These are phyloP conservation scores for Gambusia affinis DNA, from an alignment of 2,113 vertebrate species.

Conservation along the genomic window DNA sequence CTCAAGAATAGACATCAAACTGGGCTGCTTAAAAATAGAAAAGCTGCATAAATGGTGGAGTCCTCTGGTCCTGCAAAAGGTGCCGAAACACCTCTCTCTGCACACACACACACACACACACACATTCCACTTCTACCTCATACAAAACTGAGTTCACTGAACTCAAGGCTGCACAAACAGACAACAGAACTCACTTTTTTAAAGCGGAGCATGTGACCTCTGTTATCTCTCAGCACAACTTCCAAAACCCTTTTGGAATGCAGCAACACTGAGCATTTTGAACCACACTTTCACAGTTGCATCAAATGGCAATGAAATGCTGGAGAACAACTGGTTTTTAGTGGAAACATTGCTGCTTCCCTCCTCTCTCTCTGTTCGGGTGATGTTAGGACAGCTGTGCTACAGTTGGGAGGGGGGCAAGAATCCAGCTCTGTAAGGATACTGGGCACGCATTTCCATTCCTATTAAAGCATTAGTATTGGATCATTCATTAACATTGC, in stretches of 20 bases:
- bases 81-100: background rate
- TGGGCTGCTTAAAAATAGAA: slow-evolving; percentile 77
- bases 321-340: slow-evolving; percentile 42
- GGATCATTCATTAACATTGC: background rate
- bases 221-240: slow-evolving; percentile 14
- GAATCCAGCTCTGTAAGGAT: slow-evolving; percentile 49
- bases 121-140: background rate
- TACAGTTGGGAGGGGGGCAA: slow-evolving; percentile 59
- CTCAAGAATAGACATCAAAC: slow-evolving; percentile 76
- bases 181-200: slow-evolving; percentile 3
- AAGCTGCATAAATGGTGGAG: slow-evolving; percentile 47
- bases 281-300: slow-evolving; percentile 10
- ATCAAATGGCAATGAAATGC: slow-evolving; percentile 29
- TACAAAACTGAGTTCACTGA: slow-evolving; percentile 15
- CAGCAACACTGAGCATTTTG: slow-evolving; percentile 17
- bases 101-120: background rate
- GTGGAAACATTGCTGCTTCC: slow-evolving; percentile 46
- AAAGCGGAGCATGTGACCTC: slow-evolving; percentile 29
- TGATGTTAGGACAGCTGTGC: slow-evolving; percentile 73
- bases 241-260: slow-evolving; percentile 6
- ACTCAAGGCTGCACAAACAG: slow-evolving; percentile 23
- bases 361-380: slow-evolving; percentile 21
- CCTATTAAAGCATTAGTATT: background rate
- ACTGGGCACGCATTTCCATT: slow-evolving; percentile 12
- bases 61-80: slow-evolving; percentile 36